Evolutionary conservation across 2,888 invertebrate species (phyloP).

Genomic region (Andrena bicolor): DNA sequence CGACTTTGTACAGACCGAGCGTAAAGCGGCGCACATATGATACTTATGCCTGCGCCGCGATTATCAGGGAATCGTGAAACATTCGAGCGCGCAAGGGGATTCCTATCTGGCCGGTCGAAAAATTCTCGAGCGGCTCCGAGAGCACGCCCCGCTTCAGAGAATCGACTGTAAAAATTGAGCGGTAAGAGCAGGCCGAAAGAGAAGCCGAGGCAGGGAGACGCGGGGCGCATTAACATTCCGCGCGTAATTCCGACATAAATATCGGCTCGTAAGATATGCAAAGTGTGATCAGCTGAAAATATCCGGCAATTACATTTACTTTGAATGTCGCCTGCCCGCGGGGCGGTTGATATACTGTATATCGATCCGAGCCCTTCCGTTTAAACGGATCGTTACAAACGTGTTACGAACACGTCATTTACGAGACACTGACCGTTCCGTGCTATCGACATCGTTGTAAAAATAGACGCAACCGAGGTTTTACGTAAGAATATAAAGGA

Average conservation of each 20-base stretch:
- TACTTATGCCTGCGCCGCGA: background rate
- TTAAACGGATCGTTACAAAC: conserved; percentile 52
- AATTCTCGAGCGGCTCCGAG: background rate
- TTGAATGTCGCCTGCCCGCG: conserved; percentile 60
- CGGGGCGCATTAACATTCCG: conserved; percentile 73
- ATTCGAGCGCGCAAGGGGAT: background rate
- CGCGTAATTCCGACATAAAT: conserved; percentile 76
- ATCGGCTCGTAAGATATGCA: conserved; percentile 73
- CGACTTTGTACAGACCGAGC: conserved; percentile 16
- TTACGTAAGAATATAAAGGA: background rate
- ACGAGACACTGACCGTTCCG: conserved; percentile 29
- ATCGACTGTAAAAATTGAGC: conserved; percentile 46
- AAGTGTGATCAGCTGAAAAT: conserved; percentile 75
- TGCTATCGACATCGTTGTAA: conserved; percentile 33
- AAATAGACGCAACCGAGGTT: conserved; percentile 40
- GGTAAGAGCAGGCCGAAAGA: conserved; percentile 35
- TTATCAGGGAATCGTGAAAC: background rate
- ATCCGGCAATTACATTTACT: conserved; percentile 76
- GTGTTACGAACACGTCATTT: conserved; percentile 47
- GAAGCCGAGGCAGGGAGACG: conserved; percentile 40
- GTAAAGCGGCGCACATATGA: background rate
- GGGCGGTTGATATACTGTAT: conserved; percentile 54
- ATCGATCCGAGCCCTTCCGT: conserved; percentile 57
- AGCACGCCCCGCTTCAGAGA: conserved; percentile 7
- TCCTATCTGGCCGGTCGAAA: background rate